phyloP scores from a whole-genome alignment of 2,113 vertebrate species.

The Lepus europaeus region DNA sequence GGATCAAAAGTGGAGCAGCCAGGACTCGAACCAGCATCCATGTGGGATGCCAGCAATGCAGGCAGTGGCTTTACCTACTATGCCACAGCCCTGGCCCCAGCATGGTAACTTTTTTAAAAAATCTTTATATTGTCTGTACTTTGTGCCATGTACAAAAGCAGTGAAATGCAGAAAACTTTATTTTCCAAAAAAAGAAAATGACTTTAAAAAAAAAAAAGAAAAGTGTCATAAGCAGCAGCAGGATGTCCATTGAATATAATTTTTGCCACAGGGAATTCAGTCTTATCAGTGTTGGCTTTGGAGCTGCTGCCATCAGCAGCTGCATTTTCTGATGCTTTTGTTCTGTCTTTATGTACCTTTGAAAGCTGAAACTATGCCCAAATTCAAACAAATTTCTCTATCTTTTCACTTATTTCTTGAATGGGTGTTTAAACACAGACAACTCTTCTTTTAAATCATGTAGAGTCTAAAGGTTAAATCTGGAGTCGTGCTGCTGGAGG shows the following conservation, averaged over 20 bases:
- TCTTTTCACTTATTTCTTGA: constrained; percentile 67
- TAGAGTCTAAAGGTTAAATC: constrained; percentile 50
- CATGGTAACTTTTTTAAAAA: not conserved
- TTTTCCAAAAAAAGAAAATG: not conserved
- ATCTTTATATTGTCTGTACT: not conserved
- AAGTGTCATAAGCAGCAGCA: accelerated
- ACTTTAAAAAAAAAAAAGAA: not conserved
- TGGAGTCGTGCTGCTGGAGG: not conserved
- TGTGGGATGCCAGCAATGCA: too few relatives aligned
- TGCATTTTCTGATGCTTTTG: constrained; percentile 53
- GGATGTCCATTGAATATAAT: not conserved
- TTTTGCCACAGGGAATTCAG: not conserved
- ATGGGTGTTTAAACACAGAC: constrained; percentile 70
- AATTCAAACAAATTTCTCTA: constrained; percentile 59
- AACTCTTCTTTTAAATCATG: constrained; percentile 43
- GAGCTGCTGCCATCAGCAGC: constrained; percentile 32
- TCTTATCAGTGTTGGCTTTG: constrained; percentile 21
- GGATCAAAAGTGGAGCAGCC: too few relatives aligned
- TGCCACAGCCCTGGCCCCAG: too few relatives aligned
- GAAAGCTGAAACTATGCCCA: constrained; percentile 67
- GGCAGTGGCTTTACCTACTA: too few relatives aligned
- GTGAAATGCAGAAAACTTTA: not conserved
- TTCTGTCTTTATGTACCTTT: constrained; percentile 49
- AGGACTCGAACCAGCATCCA: too few relatives aligned
- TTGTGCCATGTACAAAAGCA: not conserved